Base-by-base conservation (phyloP, 2,797 vertebrate species). In the Xiphorhynchus erythropygius region DNA sequence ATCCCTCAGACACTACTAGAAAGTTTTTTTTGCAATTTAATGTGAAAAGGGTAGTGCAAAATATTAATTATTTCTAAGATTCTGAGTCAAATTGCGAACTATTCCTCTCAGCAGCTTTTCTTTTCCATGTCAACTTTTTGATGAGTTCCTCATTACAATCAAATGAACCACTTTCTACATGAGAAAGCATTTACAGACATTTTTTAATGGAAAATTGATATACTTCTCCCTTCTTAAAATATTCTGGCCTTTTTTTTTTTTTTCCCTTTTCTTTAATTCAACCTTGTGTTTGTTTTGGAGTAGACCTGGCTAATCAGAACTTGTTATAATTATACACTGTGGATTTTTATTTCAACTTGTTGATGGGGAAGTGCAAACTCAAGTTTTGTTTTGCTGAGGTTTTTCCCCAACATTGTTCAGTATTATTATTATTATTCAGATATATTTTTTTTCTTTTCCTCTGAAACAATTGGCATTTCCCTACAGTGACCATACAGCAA, bases 121-220 rank as follows among this genome's bases (percentile, higher is more conserved):
- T 55, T 71, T 65, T 25, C 50, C 0, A 0, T 33, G 6, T 13
- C 10, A 77, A 13, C 9, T 62, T 91, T 92, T 70, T 59, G 39
- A 59, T 2, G 14, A 55, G 4, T 67, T 92, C 85, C 55, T 91
- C 22, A 21, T 53, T 60, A 30, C 4, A 93, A 52, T 63, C 76
- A 91, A 89, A 92, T 89, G 46, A 89, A 82, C 27, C 52, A 25
- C 46, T 84, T 93, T 12, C 27, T 49, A 41, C 18, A 4, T 37
- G 37, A 90, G 88, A 97, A 96, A 94, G 32, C 78, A 81, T 91
- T 96, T 96, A 93, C 28, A 77, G 77, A 59, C 30, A 75, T 82
- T 89, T 68, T 76, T 76, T 78, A 83, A 47, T 89, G 55, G 89
- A 95, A 81, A 95, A 97, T 95, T 95, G 22, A 41, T 59, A 17